Evolutionary conservation across 2,797 vertebrate species (phyloP).

Genomic region (Poeciliopsis turneri): DNA sequence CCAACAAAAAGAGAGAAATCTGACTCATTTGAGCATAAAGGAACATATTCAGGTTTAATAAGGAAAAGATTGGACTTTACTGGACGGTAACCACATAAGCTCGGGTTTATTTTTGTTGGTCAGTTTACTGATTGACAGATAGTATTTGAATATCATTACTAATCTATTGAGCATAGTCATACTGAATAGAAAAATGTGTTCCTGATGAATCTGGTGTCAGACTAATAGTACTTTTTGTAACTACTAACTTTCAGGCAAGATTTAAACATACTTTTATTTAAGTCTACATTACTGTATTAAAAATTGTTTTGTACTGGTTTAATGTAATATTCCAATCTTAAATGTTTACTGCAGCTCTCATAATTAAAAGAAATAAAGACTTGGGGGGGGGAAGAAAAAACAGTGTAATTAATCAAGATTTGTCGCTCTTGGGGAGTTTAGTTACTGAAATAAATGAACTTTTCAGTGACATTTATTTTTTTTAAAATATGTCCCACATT

Average conservation of each 20-base stretch:
- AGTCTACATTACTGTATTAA: background rate
- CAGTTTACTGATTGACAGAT: background rate
- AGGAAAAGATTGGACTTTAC: slow-evolving; percentile 16
- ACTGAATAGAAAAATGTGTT: background rate
- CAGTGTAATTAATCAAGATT: background rate
- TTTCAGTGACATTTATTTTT: background rate
- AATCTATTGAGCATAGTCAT: background rate
- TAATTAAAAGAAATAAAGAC: background rate
- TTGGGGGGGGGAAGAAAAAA: background rate
- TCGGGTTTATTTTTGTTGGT: background rate
- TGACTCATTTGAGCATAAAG: slow-evolving; percentile 22
- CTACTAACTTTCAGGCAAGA: background rate
- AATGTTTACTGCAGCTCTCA: background rate
- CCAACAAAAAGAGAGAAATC: slow-evolving; percentile 39
- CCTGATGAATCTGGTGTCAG: background rate
- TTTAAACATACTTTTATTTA: background rate
- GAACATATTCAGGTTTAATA: slow-evolving; percentile 21
- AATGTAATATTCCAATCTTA: background rate
- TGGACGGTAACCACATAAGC: slow-evolving; percentile 12
- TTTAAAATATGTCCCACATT: background rate
- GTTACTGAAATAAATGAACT: background rate
- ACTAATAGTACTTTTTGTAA: background rate
- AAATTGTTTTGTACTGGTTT: background rate
- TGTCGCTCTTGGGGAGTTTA: background rate
- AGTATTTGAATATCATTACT: background rate